These are phyloP conservation scores for Aporrectodea caliginosa DNA, from an alignment of 1,140 invertebrate genomes.

Conservation along the genomic window DNA sequence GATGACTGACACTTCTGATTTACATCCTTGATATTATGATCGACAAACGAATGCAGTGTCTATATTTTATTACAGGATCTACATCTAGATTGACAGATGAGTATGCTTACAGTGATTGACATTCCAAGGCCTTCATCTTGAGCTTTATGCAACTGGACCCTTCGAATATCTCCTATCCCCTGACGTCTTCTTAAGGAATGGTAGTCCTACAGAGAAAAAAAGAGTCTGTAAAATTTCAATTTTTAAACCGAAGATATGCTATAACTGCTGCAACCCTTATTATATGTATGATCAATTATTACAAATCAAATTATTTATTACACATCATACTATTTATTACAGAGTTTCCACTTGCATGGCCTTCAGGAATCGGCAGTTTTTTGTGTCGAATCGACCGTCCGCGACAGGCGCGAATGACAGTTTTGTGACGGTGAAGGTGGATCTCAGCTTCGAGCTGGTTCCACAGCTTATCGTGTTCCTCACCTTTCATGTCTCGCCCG, in stretches of 20 bases:
- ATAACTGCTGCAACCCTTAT: too few species aligned
- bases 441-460: constrained; percentile 81
- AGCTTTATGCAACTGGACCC: constrained; percentile 61
- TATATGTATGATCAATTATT: too few species aligned
- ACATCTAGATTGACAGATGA: background rate
- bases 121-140: constrained; percentile 73
- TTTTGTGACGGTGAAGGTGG: constrained; percentile 77
- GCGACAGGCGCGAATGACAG: constrained; percentile 64
- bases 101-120: constrained; percentile 68
- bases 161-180: constrained; percentile 56
- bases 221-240: background rate
- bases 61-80: too few species aligned
- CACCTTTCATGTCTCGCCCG: constrained; percentile 68
- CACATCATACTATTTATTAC: too few species aligned
- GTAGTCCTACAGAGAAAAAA: constrained; percentile 45
- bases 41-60: too few species aligned
- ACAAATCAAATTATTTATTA: too few species aligned
- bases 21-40: too few species aligned
- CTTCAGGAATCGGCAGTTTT: constrained; percentile 57
- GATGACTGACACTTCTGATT: too few species aligned
- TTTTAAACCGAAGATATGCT: too few species aligned
- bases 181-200: constrained; percentile 50
- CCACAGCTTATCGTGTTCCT: constrained; percentile 76
- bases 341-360: constrained; percentile 55
- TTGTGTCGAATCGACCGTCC: constrained; percentile 49